A percentile compares a stretch with the other conserved stretches of the same genome.
Conservation (phyloP, 2,113 vertebrate species). For the Sander lucioperca region DNA sequence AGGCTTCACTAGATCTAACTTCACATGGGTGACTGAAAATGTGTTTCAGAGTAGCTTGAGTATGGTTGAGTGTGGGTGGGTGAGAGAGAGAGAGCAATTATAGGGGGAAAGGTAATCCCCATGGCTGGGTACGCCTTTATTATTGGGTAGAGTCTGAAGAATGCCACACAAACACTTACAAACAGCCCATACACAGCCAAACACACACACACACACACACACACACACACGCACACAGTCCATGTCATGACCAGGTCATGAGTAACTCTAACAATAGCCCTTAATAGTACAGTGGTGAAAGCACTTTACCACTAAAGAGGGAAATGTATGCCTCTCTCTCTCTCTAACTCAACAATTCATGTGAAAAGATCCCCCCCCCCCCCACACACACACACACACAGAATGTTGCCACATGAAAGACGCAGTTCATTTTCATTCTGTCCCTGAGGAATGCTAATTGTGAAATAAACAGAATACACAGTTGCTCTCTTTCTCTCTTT, state of each 20-base stretch:
- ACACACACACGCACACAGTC: constrained; percentile 40
- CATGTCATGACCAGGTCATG: constrained; percentile 64
- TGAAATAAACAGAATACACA: constrained; percentile 19
- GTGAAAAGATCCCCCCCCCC: constrained; percentile 28
- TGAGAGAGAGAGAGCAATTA: constrained; percentile 43
- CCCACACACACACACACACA: constrained; percentile 3
- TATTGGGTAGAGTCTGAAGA: constrained; percentile 56
- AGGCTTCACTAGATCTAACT: neutral
- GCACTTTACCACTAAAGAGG: constrained; percentile 51
- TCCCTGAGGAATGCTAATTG: constrained; percentile 43
- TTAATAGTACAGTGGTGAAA: constrained; percentile 67
- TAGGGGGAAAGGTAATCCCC: constrained; percentile 66
- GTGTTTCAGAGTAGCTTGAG: constrained; percentile 5
- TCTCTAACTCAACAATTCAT: constrained; percentile 32
- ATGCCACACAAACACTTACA: constrained; percentile 48
- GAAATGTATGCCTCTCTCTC: constrained; percentile 41
- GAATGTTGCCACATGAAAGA: constrained; percentile 51
- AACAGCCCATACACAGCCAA: constrained; percentile 23
- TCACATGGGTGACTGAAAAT: constrained; percentile 2
- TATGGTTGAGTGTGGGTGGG: constrained; percentile 2
- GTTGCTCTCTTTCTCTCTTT: neutral
- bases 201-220: constrained; percentile 30
- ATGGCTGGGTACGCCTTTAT: constrained; percentile 63
- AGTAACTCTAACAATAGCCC: constrained; percentile 66
- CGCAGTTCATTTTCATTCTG: constrained; percentile 37